Base-by-base conservation (phyloP, 1,140 invertebrate genomes). In the Drosophila kanapiae region DNA sequence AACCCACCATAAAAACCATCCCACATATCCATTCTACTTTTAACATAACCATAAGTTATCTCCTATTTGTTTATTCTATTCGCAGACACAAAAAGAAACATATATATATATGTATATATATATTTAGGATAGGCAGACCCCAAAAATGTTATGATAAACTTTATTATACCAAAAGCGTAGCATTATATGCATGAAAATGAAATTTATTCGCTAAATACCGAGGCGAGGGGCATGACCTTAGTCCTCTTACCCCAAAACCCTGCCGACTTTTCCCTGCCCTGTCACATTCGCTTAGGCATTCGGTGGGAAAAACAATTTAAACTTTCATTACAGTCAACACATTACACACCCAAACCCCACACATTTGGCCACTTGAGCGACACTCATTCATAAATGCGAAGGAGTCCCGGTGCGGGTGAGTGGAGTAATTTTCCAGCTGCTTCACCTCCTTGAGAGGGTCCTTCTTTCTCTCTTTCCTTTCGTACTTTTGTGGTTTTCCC, bases 401-500 rank as follows among this genome's bases (percentile, higher is more conserved):
- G 13, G 40, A 47, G 42, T 58, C 65, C 35, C 27, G 37, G 43
- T 57, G 51, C 37, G 67, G 42, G 63, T 72, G 74, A 74, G 68
- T 61, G 63, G 82, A 74, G 82, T 78, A 75, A 86, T 86, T 85
- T 85, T 85, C 82, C 82, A 85, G 82, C 82, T 78, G 82, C 68
- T 85, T 75, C 69, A 64, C 57, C 71, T 81, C 48, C 69, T 74
- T 75, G 9, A 43, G 38, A 23, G 13, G n/a, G 29, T 3, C 49
- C 61, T 59, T 63, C 70, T 71, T n/a, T 14, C 27, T 35, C 6
- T 9, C 18, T 16, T 13, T 27, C 31, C 4, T n/a, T 35, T 29
- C 7, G 27, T 18, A 4, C 14, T 51, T 65, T 29, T n/a, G 1
- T 6, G 11, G 35, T 13, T 29, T 40, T 49, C 2, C 14, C 16